phyloP scores from a whole-genome alignment of 2,888 invertebrate genomes.

The Helleia helle region DNA sequence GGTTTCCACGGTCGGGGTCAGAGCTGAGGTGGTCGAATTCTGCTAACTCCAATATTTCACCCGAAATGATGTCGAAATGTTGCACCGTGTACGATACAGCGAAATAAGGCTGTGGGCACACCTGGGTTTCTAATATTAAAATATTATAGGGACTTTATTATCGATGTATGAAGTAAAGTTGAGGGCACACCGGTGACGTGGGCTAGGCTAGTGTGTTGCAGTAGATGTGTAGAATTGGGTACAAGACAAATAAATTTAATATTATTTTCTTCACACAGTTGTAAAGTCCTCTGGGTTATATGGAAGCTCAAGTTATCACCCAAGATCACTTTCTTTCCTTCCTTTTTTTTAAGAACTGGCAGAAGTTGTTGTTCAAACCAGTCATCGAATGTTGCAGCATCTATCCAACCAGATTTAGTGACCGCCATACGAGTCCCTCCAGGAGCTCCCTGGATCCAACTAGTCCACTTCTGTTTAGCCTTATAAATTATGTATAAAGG shows the following conservation, averaged over 20 bases:
- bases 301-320: slow-evolving; percentile 6
- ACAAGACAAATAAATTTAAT: slow-evolving; percentile 15
- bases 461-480: slow-evolving; percentile 12
- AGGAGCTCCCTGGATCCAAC: slow-evolving; percentile 10
- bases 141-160: too few species aligned
- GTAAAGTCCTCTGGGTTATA: not conserved
- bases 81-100: too few species aligned
- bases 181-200: too few species aligned
- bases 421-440: slow-evolving; percentile 10
- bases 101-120: too few species aligned
- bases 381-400: slow-evolving; percentile 11
- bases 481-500: slow-evolving; percentile 13
- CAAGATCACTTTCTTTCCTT: slow-evolving; percentile 3
- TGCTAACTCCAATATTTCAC: too few species aligned
- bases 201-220: too few species aligned
- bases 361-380: slow-evolving; percentile 12
- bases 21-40: too few species aligned
- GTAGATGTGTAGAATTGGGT: slow-evolving; percentile 3
- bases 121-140: too few species aligned
- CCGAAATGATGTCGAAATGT: too few species aligned
- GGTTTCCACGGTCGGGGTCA: too few species aligned
- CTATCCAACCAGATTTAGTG: slow-evolving; percentile 10
- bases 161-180: too few species aligned
- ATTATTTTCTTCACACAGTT: not conserved
- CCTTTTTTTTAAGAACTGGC: slow-evolving; percentile 8